phyloP scores from a whole-genome alignment of 1,140 invertebrate genomes.

The Eriocheir sinensis region DNA sequence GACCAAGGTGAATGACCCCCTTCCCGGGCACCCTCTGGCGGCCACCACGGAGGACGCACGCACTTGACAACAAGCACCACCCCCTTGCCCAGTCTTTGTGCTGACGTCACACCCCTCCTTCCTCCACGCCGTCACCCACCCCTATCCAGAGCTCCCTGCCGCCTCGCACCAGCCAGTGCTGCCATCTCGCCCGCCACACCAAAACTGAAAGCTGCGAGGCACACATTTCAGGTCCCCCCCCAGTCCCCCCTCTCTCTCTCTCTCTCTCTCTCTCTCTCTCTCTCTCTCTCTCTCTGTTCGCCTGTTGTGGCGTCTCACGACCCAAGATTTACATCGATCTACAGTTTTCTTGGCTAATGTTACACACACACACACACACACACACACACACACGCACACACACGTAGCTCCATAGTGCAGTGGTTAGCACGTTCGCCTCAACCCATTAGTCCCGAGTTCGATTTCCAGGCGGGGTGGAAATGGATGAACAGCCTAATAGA shows the following conservation, averaged over 20 bases:
- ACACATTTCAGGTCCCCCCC: conserved; percentile 9
- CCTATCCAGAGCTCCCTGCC: not conserved
- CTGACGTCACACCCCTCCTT: conserved; percentile 21
- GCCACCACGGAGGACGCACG: conserved; percentile 32
- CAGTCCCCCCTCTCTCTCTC: too few species aligned
- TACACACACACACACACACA: not conserved
- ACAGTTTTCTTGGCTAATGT: not conserved
- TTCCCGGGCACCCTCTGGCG: conserved; percentile 19
- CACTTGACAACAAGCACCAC: conserved; percentile 57
- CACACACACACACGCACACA: too few species aligned
- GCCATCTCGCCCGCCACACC: not conserved
- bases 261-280: too few species aligned
- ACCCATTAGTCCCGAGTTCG: too few species aligned
- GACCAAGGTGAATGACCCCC: conserved; percentile 51
- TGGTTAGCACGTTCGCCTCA: too few species aligned
- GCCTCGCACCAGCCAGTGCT: not conserved
- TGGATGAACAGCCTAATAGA: too few species aligned
- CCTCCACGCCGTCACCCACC: not conserved
- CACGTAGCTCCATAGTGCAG: too few species aligned
- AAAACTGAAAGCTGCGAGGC: conserved; percentile 25
- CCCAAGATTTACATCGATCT: not conserved
- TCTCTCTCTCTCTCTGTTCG: not conserved
- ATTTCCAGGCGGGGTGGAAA: too few species aligned
- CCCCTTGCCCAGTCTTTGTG: conserved; percentile 43
- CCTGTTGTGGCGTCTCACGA: not conserved